phyloP scores from a whole-genome alignment of 2,888 invertebrate genomes.

The Ochlodes sylvanus region DNA sequence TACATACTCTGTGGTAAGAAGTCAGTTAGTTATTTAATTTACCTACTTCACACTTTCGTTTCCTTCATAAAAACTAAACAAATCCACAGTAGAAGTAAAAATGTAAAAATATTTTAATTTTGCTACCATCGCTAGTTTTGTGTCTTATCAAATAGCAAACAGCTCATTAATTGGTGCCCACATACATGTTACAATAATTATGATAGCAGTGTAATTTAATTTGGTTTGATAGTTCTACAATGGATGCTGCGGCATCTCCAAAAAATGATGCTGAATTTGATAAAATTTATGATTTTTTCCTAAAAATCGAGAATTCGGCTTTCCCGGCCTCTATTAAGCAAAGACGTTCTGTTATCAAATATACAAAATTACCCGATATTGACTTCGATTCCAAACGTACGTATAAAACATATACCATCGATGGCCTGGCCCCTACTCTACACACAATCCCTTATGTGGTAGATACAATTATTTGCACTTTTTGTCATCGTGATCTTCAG shows the following conservation, averaged over 20 bases:
- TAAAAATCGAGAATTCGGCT: slow-evolving; percentile 57
- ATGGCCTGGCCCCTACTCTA: no score
- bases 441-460: no score
- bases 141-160: slow-evolving; percentile 9
- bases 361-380: slow-evolving; percentile 72
- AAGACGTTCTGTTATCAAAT: slow-evolving; percentile 68
- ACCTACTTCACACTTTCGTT: no score
- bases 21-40: no score
- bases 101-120: slow-evolving; percentile 3
- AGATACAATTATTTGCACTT: no score
- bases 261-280: slow-evolving; percentile 58
- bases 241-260: slow-evolving; percentile 72
- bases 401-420: no score
- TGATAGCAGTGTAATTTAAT: slow-evolving; percentile 21
- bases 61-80: background rate
- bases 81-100: slow-evolving; percentile 27
- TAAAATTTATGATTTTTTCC: slow-evolving; percentile 58
- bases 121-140: background rate
- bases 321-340: slow-evolving; percentile 55
- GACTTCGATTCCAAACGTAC: slow-evolving; percentile 66
- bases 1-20: no score
- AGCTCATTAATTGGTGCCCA: slow-evolving; percentile 38
- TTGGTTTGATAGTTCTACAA: slow-evolving; percentile 49
- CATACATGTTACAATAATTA: slow-evolving; percentile 43
- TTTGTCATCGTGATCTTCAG: no score